Evolutionary conservation across 2,113 vertebrate species (phyloP), one percentile per base, ranked within the genome.

Genomic region (Syngnathus scovelli): DNA sequence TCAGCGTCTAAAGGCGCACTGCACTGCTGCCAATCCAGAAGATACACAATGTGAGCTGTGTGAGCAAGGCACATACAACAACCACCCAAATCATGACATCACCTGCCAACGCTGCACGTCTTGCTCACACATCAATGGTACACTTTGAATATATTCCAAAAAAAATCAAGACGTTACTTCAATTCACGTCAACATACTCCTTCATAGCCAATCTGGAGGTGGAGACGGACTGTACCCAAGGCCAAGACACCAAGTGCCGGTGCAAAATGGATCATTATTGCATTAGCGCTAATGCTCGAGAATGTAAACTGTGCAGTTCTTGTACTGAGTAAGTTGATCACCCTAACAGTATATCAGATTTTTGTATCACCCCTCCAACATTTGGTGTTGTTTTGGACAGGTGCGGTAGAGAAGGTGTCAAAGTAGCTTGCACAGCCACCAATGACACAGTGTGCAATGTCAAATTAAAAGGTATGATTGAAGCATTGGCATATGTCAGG

Each of bases 201-300:
- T 13, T 77, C 72, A 61, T 1, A 90, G 89, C 38, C 0, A 81
- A 85, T 59, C 72, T 84, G n/a, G 69, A 75, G 41, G 56, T 0
- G 19, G 38, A 48, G 0, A 27, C 19, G 1, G 0, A 0, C 0
- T 91, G 89, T 36, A 84, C 71, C 1, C 0, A 0, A 7, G 5
- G 0, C 21, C 19, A 3, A 0, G 5, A 92, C 56, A 2, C 78
- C 0, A 82, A 68, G 66, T 92, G 91, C 69, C 18, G 7, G 33
- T 92, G 91, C 61, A 33, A 69, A 61, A 0, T 62, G 0, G n/a
- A 12, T 9, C 54, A 87, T 58, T 92, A 68, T n/a, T 90, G 90
- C 60, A 12, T 0, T 37, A 66, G 13, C 5, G 18, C 0, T 2
- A 3, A 0, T 4, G 43, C 0, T 7, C 39, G 46, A 2, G 8